Evolutionary conservation across 2,888 invertebrate species (phyloP).

Genomic region (Pyrgus malvae): DNA sequence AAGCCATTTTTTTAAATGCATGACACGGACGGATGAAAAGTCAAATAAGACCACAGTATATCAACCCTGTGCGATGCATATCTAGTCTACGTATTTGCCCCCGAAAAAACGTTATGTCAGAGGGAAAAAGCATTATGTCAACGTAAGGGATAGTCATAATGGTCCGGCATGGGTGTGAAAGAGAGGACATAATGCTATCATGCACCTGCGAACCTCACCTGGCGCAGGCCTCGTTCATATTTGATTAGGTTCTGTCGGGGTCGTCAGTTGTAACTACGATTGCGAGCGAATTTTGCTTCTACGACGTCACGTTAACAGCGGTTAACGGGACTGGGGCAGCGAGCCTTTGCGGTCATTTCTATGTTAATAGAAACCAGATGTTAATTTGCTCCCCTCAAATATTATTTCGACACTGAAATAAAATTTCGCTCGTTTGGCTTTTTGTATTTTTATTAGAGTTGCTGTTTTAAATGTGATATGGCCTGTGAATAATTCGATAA

Average conservation of each 20-base stretch:
- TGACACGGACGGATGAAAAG: slow-evolving; percentile 55
- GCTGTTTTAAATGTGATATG: too few species aligned
- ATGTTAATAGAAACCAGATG: slow-evolving; percentile 11
- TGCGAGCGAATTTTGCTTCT: slow-evolving; percentile 31
- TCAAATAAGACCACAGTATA: slow-evolving; percentile 55
- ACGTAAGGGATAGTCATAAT: slow-evolving; percentile 41
- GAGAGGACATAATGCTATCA: slow-evolving; percentile 58
- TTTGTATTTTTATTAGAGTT: not conserved
- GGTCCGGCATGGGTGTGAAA: slow-evolving; percentile 43
- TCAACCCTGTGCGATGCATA: slow-evolving; percentile 49
- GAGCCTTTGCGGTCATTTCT: slow-evolving; percentile 16
- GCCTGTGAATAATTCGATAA: too few species aligned
- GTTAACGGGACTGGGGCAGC: slow-evolving; percentile 9
- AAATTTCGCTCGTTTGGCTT: not conserved
- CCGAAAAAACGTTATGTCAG: slow-evolving; percentile 54
- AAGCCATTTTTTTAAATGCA: slow-evolving; percentile 63
- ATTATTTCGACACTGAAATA: not conserved
- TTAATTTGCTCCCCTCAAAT: slow-evolving; percentile 1
- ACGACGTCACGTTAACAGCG: slow-evolving; percentile 9
- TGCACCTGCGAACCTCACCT: slow-evolving; percentile 75
- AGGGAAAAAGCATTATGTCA: slow-evolving; percentile 57
- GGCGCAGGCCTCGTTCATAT: slow-evolving; percentile 67
- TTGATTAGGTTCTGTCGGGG: slow-evolving; percentile 72
- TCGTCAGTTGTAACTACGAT: slow-evolving; percentile 61
- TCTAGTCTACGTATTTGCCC: slow-evolving; percentile 64